These are phyloP conservation scores for Nephrotoma flavescens DNA, from an alignment of 2,888 invertebrate species.

Conservation along the genomic window DNA sequence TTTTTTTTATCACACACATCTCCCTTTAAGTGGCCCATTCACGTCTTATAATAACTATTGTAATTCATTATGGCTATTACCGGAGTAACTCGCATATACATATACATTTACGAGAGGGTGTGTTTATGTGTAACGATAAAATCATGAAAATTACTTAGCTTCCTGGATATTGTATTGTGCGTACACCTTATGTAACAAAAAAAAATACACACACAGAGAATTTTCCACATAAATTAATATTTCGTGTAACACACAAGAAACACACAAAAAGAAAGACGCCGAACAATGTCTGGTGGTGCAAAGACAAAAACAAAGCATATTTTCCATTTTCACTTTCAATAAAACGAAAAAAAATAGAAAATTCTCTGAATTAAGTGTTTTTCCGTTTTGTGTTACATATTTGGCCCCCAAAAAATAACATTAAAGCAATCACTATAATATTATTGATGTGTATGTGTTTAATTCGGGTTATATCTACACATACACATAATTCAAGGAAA, in stretches of 20 bases:
- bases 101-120: too few relatives aligned
- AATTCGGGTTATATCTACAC: not conserved
- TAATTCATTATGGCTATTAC: not conserved
- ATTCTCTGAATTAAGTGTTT: not conserved
- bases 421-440: not conserved
- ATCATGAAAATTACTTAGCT: not conserved
- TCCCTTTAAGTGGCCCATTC: not conserved
- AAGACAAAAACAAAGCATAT: not conserved
- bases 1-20: too few relatives aligned
- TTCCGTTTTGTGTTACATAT: not conserved
- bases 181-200: not conserved
- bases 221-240: not conserved
- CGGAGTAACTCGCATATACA: not conserved
- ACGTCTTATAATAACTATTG: not conserved
- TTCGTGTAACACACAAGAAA: not conserved
- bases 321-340: not conserved
- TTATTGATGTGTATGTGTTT: not conserved
- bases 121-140: not conserved
- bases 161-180: not conserved
- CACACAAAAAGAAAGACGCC: not conserved
- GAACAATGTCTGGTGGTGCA: not conserved
- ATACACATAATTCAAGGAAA: not conserved
- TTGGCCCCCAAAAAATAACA: not conserved
- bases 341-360: not conserved
- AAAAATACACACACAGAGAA: not conserved